Conservation (phyloP, 2,113 vertebrate species). For the Scytalopus superciliaris region DNA sequence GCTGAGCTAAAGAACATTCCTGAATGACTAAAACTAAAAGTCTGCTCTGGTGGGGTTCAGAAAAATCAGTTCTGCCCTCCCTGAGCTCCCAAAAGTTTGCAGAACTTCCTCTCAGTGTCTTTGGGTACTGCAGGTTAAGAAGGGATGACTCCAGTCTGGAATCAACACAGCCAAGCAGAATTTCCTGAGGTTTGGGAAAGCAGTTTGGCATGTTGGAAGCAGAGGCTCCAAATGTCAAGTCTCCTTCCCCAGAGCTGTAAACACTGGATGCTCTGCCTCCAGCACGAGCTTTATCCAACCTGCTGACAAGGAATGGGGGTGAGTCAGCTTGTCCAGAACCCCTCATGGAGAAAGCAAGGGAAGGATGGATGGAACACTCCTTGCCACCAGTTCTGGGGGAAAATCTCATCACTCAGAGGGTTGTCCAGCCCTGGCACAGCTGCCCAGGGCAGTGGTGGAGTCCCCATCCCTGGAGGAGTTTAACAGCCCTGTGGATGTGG, state of each 20-base stretch:
- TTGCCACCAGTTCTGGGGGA: fast-evolving
- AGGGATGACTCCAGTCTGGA: neutral
- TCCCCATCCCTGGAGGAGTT: fast-evolving
- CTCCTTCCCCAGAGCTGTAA: neutral
- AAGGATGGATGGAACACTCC: fast-evolving
- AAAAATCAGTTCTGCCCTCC: neutral
- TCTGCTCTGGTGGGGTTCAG: neutral
- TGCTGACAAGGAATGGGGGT: neutral
- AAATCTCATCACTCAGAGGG: neutral
- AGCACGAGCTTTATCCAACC: neutral
- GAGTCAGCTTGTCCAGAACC: neutral
- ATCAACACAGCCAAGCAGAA: neutral
- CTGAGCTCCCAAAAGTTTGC: neutral
- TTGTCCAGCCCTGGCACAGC: neutral
- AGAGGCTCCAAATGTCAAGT: neutral
- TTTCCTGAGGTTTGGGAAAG: neutral
- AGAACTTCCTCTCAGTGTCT: neutral
- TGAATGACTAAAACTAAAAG: neutral
- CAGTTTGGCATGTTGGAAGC: neutral
- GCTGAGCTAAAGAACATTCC: neutral
- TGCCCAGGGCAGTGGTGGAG: neutral
- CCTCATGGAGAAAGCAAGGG: neutral
- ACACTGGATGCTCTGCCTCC: neutral
- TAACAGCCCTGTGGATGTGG: neutral
- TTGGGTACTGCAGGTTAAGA: neutral